Base-by-base conservation (phyloP, 2,113 vertebrate species). In the Sprattus sprattus region DNA sequence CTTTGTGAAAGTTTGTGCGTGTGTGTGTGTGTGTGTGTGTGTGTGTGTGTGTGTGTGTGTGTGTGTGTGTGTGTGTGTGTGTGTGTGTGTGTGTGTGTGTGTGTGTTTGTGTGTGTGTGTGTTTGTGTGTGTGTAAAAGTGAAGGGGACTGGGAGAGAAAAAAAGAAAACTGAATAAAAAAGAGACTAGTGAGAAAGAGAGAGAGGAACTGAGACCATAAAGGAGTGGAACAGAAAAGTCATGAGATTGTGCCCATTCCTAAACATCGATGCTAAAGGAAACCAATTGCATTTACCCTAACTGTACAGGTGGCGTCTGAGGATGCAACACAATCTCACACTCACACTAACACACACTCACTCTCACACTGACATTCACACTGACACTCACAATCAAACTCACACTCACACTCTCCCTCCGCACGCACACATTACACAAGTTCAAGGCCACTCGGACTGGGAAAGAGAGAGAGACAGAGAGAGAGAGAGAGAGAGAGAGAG, bases 401-500 rank as follows among this genome's bases (percentile, higher is more conserved):
- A 11, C 47, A 11, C 47, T 47, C 46, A 7, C 46, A 2, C 46
- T 47, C 46, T 47, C 46, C 9, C 46, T 47, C 46, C 5, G 39
- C 46, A 7, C 47, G 9, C 47, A 11, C 47, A 11, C 8, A 2
- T 49, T 11, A 11, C 47, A 49, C 47, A 49, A 49, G 47, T 18
- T 54, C 16, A 15, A 54, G 1, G 16, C 52, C 52, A 54, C 52
- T 54, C 13, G 16, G 60, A 39, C 39, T 39, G 39, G 39, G 39
- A n/a, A n/a, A 32, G 20, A 57, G 71, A 64, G 85, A 84, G 46
- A 25, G 64, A 50, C 82, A 20, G 78, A 86, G 54, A 84, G 49
- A 50, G 25, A 28, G 46, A 46, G 15, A 81, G 78, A 39, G 83
- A 32, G 81, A 71, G 47, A 75, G 83, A 90, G 89, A 54, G 16